Evolutionary conservation across 2,888 invertebrate genomes (phyloP).

Genomic region (Rotaria macrura): DNA sequence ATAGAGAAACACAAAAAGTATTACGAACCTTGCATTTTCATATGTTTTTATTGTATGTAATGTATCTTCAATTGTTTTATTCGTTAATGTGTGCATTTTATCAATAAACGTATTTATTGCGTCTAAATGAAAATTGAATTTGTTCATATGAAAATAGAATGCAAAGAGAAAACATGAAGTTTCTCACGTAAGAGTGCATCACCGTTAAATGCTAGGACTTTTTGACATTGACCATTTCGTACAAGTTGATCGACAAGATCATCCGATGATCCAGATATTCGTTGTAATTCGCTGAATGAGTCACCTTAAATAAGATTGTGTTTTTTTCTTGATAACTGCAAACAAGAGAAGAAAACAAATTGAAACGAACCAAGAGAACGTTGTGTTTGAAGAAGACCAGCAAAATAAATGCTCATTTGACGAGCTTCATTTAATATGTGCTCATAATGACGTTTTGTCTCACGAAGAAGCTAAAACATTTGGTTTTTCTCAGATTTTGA

Average conservation of each 20-base stretch:
- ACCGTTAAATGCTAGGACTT: constrained; percentile 80
- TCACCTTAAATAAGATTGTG: background rate
- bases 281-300: background rate
- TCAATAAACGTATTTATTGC: constrained; percentile 92
- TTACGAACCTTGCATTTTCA: constrained; percentile 61
- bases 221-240: constrained; percentile 88
- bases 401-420: background rate
- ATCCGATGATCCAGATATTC: background rate
- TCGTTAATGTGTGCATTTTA: constrained; percentile 83
- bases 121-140: constrained; percentile 41
- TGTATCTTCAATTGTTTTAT: constrained; percentile 94
- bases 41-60: constrained; percentile 65
- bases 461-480: background rate
- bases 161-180: too few relatives aligned
- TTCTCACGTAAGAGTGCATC: constrained; percentile 62
- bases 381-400: background rate
- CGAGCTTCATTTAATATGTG: background rate
- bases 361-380: background rate
- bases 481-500: too few relatives aligned
- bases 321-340: too few relatives aligned
- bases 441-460: background rate
- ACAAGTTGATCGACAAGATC: constrained; percentile 85
- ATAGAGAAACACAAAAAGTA: background rate
- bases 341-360: background rate
- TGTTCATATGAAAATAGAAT: background rate